Evolutionary conservation across 2,797 vertebrate genomes (phyloP).

Genomic region (Platalea minor): DNA sequence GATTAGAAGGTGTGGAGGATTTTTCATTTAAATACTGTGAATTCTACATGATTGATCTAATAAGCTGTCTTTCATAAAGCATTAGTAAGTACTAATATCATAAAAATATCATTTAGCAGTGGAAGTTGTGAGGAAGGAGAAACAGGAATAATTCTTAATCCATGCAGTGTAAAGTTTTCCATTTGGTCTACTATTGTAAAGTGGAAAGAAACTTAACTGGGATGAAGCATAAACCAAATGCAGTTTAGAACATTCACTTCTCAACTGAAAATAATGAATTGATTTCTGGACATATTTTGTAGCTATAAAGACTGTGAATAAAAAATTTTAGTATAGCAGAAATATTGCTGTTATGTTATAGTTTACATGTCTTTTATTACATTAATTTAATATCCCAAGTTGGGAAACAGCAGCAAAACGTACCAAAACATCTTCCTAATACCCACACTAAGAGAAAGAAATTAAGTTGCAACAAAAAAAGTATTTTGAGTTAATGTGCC

Average conservation of each 20-base stretch:
- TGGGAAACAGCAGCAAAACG: background rate
- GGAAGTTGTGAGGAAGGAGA: background rate
- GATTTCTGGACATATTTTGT: slow-evolving; percentile 2
- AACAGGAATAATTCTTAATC: background rate
- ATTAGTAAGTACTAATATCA: slow-evolving; percentile 7
- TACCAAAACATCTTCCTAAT: background rate
- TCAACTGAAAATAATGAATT: background rate
- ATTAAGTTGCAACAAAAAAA: background rate
- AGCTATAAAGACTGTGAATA: background rate
- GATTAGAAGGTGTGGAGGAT: background rate
- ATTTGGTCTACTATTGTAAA: background rate
- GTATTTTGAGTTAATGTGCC: background rate
- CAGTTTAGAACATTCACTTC: background rate
- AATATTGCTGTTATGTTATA: background rate
- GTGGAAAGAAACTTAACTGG: background rate
- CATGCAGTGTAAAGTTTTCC: background rate
- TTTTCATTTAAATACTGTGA: slow-evolving; percentile 51
- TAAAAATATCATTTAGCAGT: background rate
- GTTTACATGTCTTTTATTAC: background rate
- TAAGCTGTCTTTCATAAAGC: background rate
- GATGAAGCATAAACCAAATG: no score
- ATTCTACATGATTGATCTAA: slow-evolving; percentile 28
- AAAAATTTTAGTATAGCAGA: background rate
- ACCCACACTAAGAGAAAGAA: background rate
- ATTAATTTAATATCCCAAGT: background rate